Evolutionary conservation across 2,797 vertebrate species (phyloP).

Genomic region (Pangasius djambal): DNA sequence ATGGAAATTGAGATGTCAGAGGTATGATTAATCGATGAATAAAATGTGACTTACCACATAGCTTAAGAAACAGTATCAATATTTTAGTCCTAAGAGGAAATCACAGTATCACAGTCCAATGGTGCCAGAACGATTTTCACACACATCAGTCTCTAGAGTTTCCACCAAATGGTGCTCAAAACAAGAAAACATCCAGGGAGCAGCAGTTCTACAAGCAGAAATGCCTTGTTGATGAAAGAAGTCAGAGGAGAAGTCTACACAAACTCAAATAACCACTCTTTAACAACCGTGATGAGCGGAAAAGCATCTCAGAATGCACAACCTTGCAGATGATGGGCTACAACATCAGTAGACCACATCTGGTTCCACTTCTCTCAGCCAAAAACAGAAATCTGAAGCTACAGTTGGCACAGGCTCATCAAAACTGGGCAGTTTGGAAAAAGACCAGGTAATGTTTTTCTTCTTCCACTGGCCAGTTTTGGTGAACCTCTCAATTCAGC

Average conservation of each 20-base stretch:
- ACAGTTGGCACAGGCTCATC: not conserved
- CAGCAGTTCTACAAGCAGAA: not conserved
- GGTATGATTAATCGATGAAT: not conserved
- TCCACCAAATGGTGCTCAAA: not conserved
- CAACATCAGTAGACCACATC: not conserved
- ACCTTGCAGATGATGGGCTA: not conserved
- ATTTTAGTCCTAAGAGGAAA: not conserved
- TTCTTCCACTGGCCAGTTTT: not conserved
- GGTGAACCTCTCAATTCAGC: not conserved
- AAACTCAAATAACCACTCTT: not conserved
- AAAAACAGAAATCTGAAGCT: not conserved
- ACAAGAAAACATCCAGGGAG: not conserved
- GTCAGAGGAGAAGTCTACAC: not conserved
- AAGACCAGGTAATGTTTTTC: not conserved
- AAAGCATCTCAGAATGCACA: not conserved
- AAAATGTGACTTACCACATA: not conserved
- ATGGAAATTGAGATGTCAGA: slow-evolving; percentile 4
- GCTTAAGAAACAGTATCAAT: not conserved
- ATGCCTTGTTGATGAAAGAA: not conserved
- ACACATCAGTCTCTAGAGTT: not conserved
- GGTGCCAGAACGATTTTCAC: not conserved
- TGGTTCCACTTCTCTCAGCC: not conserved
- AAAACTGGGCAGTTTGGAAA: not conserved
- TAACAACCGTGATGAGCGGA: not conserved
- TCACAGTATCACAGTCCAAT: not conserved